phyloP scores from a whole-genome alignment of 2,113 vertebrate species.

The Grammomys dolichurus region DNA sequence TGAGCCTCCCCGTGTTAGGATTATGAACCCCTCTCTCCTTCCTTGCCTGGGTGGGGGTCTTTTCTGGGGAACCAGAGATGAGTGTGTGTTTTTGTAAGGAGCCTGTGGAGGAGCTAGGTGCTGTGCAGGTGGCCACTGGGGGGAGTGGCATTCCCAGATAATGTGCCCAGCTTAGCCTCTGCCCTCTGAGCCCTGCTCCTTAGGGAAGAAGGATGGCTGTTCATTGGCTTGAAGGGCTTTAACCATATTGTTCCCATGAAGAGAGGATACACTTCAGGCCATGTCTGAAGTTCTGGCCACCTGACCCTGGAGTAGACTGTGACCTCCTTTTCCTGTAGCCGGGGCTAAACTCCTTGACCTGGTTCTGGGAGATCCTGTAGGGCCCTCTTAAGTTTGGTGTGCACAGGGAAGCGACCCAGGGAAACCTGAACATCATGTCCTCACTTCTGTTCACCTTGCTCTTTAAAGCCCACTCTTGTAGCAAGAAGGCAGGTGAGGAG shows the following conservation, averaged over 20 bases:
- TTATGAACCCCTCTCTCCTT: background rate
- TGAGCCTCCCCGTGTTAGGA: background rate
- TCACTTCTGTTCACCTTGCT: background rate
- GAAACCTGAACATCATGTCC: rapidly evolving
- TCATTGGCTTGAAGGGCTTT: background rate
- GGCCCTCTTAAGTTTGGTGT: background rate
- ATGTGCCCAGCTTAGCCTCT: background rate
- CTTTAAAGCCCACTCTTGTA: background rate
- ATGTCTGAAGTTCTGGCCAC: background rate
- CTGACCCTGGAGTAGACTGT: background rate
- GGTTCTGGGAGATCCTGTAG: background rate
- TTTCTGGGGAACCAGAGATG: background rate
- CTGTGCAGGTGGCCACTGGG: conserved; percentile 82
- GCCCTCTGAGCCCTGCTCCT: background rate
- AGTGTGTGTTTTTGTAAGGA: background rate
- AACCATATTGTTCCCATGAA: too few relatives aligned
- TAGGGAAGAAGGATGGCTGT: background rate
- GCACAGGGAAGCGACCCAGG: background rate
- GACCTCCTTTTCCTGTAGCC: background rate
- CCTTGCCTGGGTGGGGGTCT: background rate
- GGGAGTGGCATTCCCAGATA: conserved; percentile 86
- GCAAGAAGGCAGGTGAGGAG: background rate
- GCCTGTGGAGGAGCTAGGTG: background rate
- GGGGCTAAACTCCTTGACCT: background rate
- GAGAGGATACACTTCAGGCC: background rate